These are phyloP conservation scores for Diarsia mendica DNA, from an alignment of 2,888 invertebrate species.

Conservation along the genomic window DNA sequence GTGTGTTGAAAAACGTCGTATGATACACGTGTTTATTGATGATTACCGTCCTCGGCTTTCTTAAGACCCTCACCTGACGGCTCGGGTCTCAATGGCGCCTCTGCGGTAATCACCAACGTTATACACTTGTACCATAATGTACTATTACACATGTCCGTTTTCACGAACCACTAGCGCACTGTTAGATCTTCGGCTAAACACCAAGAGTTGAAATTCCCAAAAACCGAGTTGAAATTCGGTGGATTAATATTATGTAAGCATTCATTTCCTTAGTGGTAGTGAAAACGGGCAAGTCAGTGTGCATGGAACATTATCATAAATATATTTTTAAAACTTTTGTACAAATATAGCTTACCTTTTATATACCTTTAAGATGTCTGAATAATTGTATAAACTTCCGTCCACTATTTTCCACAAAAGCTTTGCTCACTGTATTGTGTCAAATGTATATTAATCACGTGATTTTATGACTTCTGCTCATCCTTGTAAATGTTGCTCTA, in stretches of 20 bases:
- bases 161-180: neutral
- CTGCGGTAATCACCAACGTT: too few species aligned
- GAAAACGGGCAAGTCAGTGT: neutral
- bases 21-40: too few species aligned
- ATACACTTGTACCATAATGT: too few species aligned
- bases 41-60: too few species aligned
- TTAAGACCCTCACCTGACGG: too few species aligned
- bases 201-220: neutral
- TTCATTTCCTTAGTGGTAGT: neutral
- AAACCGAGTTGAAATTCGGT: neutral
- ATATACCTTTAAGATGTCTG: constrained; percentile 16
- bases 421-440: constrained; percentile 59
- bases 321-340: neutral
- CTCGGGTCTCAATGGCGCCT: too few species aligned
- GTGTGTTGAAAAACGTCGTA: too few species aligned
- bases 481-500: constrained; percentile 44
- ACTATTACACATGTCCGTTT: neutral
- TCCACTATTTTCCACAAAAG: constrained; percentile 41
- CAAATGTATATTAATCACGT: constrained; percentile 46
- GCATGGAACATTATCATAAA: neutral
- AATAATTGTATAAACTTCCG: constrained; percentile 44
- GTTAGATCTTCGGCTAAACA: neutral
- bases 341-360: constrained; percentile 17
- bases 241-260: neutral
- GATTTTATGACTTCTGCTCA: constrained; percentile 42